These are phyloP conservation scores for Cryptocephalus moraei DNA, from an alignment of 2,888 invertebrate species.

Conservation along the genomic window DNA sequence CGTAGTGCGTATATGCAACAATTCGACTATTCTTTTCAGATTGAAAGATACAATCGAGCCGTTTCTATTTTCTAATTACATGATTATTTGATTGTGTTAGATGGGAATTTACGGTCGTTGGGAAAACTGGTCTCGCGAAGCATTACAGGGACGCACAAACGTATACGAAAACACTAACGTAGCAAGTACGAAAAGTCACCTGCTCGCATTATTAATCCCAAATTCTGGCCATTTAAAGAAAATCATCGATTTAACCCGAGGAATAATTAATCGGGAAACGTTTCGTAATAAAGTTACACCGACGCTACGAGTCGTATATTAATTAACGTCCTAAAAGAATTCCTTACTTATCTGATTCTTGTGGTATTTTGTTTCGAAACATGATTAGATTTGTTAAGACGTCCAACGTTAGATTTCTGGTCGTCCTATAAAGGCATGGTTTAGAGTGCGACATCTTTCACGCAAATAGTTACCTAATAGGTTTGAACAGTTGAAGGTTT, in stretches of 20 bases:
- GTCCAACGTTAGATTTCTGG: background rate
- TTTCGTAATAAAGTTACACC: too few relatives aligned
- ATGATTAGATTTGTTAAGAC: conserved; percentile 5
- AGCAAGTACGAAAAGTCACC: background rate
- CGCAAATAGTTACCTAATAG: too few relatives aligned
- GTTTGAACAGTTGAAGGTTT: too few relatives aligned
- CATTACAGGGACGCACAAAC: background rate
- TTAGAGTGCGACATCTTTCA: too few relatives aligned
- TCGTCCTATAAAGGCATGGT: too few relatives aligned
- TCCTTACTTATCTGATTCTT: conserved; percentile 7
- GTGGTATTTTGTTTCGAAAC: conserved; percentile 6
- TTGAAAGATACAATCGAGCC: background rate
- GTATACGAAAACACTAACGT: background rate
- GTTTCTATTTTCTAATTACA: background rate
- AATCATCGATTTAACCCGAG: too few relatives aligned
- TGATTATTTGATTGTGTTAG: conserved; percentile 3
- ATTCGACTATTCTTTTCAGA: conserved; percentile 1
- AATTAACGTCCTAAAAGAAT: conserved; percentile 7
- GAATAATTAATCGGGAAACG: too few relatives aligned
- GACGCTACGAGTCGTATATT: conserved; percentile 2
- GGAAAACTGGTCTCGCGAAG: background rate
- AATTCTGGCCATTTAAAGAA: too few relatives aligned
- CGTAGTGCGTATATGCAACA: background rate
- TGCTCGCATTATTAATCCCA: too few relatives aligned
- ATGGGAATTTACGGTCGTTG: background rate